Base-by-base conservation (phyloP, 2,113 vertebrate genomes). In the Apteryx owenii region DNA sequence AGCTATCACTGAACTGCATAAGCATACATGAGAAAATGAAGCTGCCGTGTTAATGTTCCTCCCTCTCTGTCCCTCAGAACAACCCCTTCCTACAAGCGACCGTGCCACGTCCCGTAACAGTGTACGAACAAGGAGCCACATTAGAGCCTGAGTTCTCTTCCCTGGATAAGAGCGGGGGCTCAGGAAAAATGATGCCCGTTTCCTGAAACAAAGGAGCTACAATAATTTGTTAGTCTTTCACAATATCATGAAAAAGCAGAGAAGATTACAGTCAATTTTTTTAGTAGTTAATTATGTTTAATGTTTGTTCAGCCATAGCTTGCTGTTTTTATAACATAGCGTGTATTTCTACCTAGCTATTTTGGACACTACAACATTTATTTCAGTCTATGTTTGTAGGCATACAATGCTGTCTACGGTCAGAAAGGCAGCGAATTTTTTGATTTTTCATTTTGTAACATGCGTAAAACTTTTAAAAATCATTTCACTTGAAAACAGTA, bases 121-220 rank as follows among this genome's bases (percentile, higher is more conserved):
- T 78, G 53, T 40, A 56, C 42, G 4, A n/a, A 21, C 2, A 4
- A 94, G 64, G 64, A 93, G 16, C 23, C 5, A 6, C 12, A 61
- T 42, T 20, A 92, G 11, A 85, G 76, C 21, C 38, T 44, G 44
- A 83, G 7, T 42, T 94, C 89, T 86, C 96, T 64, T 85, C 79
- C 88, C 89, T 89, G 83, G 79, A 29, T 7, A 31, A 66, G 28
- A 12, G 36, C 13, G 38, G 50, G 4, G 1, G 5, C 40, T 50
- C 62, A 62, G 73, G 46, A 62, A 44, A 68, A 26, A 5, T 2
- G 0, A 7, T n/a, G 25, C 28, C 54, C 12, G 4, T 66, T 80
- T 93, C 80, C 93, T 89, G 84, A 83, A 89, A 94, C 25, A 73
- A 36, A 93, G 48, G 12, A 82, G 21, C 20, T 78, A 56, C 81